phyloP scores from a whole-genome alignment of 2,113 vertebrate genomes.

The Mola mola region DNA sequence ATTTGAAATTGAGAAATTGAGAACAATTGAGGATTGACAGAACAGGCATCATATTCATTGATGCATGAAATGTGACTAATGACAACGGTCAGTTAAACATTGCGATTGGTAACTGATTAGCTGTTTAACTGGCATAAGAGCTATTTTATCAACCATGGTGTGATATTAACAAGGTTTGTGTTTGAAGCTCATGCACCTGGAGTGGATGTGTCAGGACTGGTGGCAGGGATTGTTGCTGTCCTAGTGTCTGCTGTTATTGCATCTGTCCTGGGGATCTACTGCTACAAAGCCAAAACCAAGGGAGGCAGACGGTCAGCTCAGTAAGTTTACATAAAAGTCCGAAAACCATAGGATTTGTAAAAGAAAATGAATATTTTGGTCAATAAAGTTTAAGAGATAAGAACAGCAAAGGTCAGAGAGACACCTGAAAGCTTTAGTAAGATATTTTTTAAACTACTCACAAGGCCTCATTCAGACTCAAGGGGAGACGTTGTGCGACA shows the following conservation, averaged over 20 bases:
- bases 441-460: not conserved
- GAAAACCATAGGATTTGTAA: not conserved
- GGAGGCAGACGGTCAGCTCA: conserved; percentile 13
- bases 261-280: conserved; percentile 76
- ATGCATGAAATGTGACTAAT: too few species aligned
- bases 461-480: too few species aligned
- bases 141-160: not conserved
- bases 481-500: too few species aligned
- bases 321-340: conserved; percentile 37
- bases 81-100: too few species aligned
- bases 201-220: conserved; percentile 76
- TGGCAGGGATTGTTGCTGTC: conserved; percentile 73
- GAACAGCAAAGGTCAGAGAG: too few species aligned
- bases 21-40: too few species aligned
- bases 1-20: too few species aligned
- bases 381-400: too few species aligned
- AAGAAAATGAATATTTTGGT: too few species aligned
- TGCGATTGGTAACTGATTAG: not conserved
- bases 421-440: not conserved
- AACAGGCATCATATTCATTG: not conserved
- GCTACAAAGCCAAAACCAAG: conserved; percentile 72
- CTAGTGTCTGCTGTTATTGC: conserved; percentile 58
- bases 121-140: not conserved
- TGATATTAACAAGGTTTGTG: conserved; percentile 17
- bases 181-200: conserved; percentile 23